Percentiles rank a stretch among this genome's conserved stretches.
phyloP scores from a whole-genome alignment of 2,113 vertebrate genomes.

The Phainopepla nitens region DNA sequence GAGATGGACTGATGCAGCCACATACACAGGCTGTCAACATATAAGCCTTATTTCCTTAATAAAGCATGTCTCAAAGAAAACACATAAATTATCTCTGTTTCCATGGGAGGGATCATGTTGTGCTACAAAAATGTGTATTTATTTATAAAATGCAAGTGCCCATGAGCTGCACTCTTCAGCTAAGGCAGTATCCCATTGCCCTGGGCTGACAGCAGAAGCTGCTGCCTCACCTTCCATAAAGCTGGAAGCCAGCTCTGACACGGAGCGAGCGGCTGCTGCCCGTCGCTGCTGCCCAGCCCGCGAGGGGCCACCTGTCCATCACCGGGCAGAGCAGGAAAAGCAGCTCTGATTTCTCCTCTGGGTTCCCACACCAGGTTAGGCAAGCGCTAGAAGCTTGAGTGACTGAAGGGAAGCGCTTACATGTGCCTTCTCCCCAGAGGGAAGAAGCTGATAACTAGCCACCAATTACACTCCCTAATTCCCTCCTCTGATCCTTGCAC shows the following conservation, averaged over 20 bases:
- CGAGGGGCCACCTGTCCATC: background rate
- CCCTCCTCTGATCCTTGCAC: background rate
- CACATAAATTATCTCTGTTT: background rate
- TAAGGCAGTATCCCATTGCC: background rate
- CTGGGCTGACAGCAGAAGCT: background rate
- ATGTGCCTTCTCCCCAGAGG: background rate
- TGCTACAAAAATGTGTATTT: background rate
- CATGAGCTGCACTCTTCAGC: background rate
- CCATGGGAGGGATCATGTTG: background rate
- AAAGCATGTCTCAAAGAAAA: background rate
- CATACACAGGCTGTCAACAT: background rate
- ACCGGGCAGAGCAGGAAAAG: background rate
- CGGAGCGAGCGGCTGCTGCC: accelerated
- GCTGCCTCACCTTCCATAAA: background rate
- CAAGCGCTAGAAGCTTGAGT: background rate
- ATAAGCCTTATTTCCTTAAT: background rate
- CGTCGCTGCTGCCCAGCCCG: background rate
- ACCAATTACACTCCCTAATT: background rate
- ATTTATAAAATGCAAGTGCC: background rate
- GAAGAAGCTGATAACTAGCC: background rate
- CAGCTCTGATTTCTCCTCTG: background rate
- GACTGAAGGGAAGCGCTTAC: background rate
- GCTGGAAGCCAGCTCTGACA: background rate
- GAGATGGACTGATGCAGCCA: background rate
- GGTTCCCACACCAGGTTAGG: background rate